phyloP scores from a whole-genome alignment of 2,797 vertebrate species.

The Crax fasciolata region DNA sequence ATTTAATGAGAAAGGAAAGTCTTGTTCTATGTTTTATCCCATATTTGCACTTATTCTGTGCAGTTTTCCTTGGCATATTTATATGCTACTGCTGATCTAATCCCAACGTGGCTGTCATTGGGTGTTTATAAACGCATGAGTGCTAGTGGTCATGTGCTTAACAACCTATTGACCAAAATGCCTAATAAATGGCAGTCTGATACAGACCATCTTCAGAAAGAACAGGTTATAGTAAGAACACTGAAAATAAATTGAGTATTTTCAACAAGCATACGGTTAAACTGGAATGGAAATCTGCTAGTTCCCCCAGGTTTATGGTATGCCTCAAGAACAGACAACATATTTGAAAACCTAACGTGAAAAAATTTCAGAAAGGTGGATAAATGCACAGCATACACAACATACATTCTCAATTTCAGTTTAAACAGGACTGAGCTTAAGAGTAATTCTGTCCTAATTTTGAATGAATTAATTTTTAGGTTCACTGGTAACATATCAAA shows the following conservation, averaged over 20 bases:
- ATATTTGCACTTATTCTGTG: not conserved
- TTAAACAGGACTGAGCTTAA: not conserved
- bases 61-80: constrained; percentile 26
- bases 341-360: not conserved
- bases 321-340: not conserved
- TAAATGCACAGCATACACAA: not conserved
- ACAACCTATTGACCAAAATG: not conserved
- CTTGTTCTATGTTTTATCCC: not conserved
- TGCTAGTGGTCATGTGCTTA: constrained; percentile 44
- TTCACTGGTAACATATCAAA: not conserved
- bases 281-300: not conserved
- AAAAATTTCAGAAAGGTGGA: not conserved
- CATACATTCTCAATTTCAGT: not conserved
- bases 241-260: not conserved
- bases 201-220: not conserved
- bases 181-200: not conserved
- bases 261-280: not conserved
- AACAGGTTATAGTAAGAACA: not conserved
- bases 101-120: constrained; percentile 68
- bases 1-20: not conserved
- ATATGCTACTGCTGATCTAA: constrained; percentile 56
- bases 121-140: constrained; percentile 42
- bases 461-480: not conserved
- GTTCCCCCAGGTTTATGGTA: not conserved
- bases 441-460: not conserved